These are phyloP conservation scores for Hyppa rectilinea DNA, from an alignment of 2,888 invertebrate genomes.

Conservation along the genomic window DNA sequence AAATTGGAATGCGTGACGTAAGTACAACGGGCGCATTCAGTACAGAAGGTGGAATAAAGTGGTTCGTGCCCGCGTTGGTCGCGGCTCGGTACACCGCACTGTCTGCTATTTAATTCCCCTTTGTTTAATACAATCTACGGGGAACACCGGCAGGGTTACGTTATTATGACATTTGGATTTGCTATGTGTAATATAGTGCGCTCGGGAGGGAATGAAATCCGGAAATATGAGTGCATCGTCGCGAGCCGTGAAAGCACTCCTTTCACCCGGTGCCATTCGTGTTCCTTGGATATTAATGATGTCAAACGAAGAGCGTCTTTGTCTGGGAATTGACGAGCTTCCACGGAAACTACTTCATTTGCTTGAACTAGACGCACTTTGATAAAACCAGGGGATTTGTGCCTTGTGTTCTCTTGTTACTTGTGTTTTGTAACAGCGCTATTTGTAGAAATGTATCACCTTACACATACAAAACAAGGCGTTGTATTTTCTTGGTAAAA, in stretches of 20 bases:
- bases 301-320: conserved; percentile 75
- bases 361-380: conserved; percentile 66
- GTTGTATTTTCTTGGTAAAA: neutral
- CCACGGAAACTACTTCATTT: conserved; percentile 70
- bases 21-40: conserved; percentile 68
- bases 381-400: conserved; percentile 47
- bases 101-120: conserved; percentile 84
- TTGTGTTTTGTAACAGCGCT: conserved; percentile 14
- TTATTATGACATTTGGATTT: conserved; percentile 82
- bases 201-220: conserved; percentile 77
- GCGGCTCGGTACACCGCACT: conserved; percentile 79
- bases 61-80: conserved; percentile 77
- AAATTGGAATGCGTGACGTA: conserved; percentile 69
- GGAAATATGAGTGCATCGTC: conserved; percentile 82
- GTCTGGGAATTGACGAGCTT: conserved; percentile 76
- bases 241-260: conserved; percentile 71
- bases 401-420: conserved; percentile 38
- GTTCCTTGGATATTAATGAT: conserved; percentile 78
- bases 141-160: conserved; percentile 79
- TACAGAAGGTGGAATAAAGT: conserved; percentile 75
- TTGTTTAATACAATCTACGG: conserved; percentile 85
- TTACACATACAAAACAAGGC: neutral
- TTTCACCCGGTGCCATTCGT: conserved; percentile 70
- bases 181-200: conserved; percentile 77
- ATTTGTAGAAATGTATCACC: conserved; percentile 13